Base-by-base conservation (phyloP, 2,113 vertebrate genomes). In the Meleagris gallopavo region DNA sequence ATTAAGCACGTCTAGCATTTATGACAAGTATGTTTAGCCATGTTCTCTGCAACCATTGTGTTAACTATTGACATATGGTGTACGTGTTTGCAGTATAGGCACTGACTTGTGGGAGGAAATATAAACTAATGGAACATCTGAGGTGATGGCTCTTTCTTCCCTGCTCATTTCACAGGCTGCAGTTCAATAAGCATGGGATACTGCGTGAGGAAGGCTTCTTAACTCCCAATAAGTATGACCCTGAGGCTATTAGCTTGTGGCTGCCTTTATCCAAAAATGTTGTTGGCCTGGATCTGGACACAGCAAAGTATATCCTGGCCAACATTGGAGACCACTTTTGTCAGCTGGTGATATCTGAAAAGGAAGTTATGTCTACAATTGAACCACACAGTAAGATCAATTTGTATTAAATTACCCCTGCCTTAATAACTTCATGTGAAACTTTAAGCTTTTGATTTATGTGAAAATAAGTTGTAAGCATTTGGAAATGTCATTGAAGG, bases 281-380 rank as follows among this genome's bases (percentile, higher is more conserved):
- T 34, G 95, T 98, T 75, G 98, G 97, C 13, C 97, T 97, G 2
- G 98, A 98, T 91, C 95, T 98, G 10, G 98, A 98, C 94, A 98
- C 98, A 22, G 98, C 98, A 1, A 98, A 98, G 43, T 98, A 98
- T 32, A 98, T 98, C 66, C 93, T 98, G 1, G 98, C 98, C 92
- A 98, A 98, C 93, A 98, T 98, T 46, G 98, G 98, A 95, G 98
- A 98, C 88, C 98, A 98, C 93, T 98, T 98, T 82, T 98, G 98
- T 93, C 98, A 98, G 79, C 97, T 98, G 41, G 98, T 98, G 74
- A 98, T 98, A 96, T 98, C 98, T 66, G 98, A 98, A 54, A 98
- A 98, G 86, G 98, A 98, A 79, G 98, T 98, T 50, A 98, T 98
- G 97, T 97, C 98, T 87, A 98, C 98, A 0, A 97, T 98, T 84